These are phyloP conservation scores for Drosophila ambigua DNA, from an alignment of 1,140 invertebrate species.

Conservation along the genomic window DNA sequence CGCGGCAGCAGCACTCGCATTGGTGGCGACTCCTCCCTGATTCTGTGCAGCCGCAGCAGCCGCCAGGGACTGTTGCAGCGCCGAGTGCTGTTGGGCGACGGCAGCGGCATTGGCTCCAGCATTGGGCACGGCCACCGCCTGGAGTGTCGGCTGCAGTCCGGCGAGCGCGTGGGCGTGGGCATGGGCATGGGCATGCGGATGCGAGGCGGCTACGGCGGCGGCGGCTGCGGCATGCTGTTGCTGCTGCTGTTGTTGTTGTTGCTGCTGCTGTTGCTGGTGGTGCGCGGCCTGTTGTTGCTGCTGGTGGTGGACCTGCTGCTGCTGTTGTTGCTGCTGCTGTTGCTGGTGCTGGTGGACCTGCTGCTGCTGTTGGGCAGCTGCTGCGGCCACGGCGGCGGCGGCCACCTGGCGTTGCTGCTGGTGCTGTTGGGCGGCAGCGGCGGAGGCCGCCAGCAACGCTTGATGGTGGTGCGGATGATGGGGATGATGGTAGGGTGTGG, in stretches of 20 bases:
- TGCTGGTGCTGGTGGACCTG: conserved; percentile 85
- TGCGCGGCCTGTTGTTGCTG: conserved; percentile 84
- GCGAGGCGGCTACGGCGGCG: conserved; percentile 55
- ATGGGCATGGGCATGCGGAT: conserved; percentile 58
- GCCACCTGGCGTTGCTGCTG: conserved; percentile 86
- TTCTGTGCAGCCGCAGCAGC: conserved; percentile 63
- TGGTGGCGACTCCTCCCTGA: conserved; percentile 46
- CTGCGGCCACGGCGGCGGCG: conserved; percentile 86
- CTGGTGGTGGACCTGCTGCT: conserved; percentile 64
- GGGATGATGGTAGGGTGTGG: conserved; percentile 86
- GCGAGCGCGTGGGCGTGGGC: conserved; percentile 61
- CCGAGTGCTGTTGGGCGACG: conserved; percentile 57
- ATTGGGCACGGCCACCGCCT: conserved; percentile 65
- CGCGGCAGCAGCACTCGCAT: conserved; percentile 68
- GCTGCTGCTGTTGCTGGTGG: conserved; percentile 86
- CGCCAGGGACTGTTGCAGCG: conserved; percentile 70
- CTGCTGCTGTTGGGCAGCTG: conserved; percentile 87
- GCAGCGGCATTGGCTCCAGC: conserved; percentile 62
- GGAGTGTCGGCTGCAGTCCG: conserved; percentile 55
- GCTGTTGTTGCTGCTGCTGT: conserved; percentile 51
- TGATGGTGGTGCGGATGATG: conserved; percentile 85
- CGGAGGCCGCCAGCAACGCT: conserved; percentile 87
- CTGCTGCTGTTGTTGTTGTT: conserved; percentile 65
- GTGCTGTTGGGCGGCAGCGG: conserved; percentile 86
- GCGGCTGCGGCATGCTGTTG: conserved; percentile 63